phyloP scores from a whole-genome alignment of 2,113 vertebrate species.

The Stomatorhinus ivindoensis region DNA sequence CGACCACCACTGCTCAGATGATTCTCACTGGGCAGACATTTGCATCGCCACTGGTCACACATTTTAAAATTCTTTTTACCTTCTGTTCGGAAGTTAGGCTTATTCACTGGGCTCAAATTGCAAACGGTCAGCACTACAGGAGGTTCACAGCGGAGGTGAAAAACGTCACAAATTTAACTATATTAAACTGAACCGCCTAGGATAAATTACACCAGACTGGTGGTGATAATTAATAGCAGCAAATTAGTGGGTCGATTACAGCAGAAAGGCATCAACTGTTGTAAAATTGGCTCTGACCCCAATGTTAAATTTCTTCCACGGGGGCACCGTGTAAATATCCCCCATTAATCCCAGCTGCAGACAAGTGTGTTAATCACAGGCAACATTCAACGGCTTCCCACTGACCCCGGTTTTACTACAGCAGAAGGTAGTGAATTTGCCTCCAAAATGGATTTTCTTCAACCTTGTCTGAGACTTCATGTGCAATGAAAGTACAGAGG shows the following conservation, averaged over 20 bases:
- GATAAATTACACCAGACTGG: neutral
- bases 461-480: neutral
- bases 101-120: neutral
- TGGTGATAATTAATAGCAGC: conserved; percentile 25
- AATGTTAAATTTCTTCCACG: conserved; percentile 39
- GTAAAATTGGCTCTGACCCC: conserved; percentile 49
- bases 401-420: neutral
- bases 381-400: conserved; percentile 24
- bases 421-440: neutral
- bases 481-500: neutral
- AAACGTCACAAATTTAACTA: neutral
- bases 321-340: conserved; percentile 38
- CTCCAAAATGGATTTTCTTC: neutral
- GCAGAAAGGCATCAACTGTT: conserved; percentile 25
- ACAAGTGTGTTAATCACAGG: conserved; percentile 35
- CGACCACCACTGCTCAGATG: neutral
- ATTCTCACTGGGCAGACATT: neutral
- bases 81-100: neutral
- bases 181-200: neutral
- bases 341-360: conserved; percentile 34
- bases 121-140: neutral
- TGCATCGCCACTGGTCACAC: neutral
- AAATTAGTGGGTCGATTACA: conserved; percentile 49
- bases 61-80: neutral
- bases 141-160: neutral